Evolutionary conservation across 2,888 invertebrate genomes (phyloP), one percentile per base, ranked within the genome.

Genomic region (Cephus spinipes): DNA sequence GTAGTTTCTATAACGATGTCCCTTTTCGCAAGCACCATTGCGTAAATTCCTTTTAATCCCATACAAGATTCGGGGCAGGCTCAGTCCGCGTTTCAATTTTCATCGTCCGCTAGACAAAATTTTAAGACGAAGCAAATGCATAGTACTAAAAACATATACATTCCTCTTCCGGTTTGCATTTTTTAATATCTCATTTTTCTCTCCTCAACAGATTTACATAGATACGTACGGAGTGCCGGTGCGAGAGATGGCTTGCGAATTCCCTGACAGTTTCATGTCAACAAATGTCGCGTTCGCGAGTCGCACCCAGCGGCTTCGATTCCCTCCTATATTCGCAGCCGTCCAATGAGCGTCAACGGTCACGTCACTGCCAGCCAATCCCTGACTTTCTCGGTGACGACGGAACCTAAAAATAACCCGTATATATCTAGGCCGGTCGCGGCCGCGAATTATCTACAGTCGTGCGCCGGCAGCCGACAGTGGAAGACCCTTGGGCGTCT

Each of bases 391-490:
- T 23, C 79, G 79, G 79, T 91, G 90, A 90, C 91, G 90, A 84
- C 89, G 84, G 79, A 79, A 31, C 84, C 89, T 90, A 91, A 91
- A 90, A 89, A 91, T 91, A 91, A 81, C 87, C 82, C 81, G 86
- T 86, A 87, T 88, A 89, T 90, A 91, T 91, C 90, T 90, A 91
- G 91, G 91, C 91, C 90, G 90, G 88, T 86, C 85, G 88, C 87
- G 84, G 86, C 86, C 86, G 88, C 88, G 87, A 88, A 87, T 87
- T 87, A 86, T 87, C 87, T 85, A 90, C 89, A 91, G 91, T 91
- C 88, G 90, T 84, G 89, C 90, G 90, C 90, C 90, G 90, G 90
- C 90, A 88, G 88, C 86, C 90, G 87, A 89, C 85, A 84, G 80
- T 80, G 84, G 79, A 83, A 83, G 83, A 83, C 79, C 81, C 75